These are phyloP conservation scores for Coreius guichenoti DNA, from an alignment of 2,797 vertebrate species.

Conservation along the genomic window DNA sequence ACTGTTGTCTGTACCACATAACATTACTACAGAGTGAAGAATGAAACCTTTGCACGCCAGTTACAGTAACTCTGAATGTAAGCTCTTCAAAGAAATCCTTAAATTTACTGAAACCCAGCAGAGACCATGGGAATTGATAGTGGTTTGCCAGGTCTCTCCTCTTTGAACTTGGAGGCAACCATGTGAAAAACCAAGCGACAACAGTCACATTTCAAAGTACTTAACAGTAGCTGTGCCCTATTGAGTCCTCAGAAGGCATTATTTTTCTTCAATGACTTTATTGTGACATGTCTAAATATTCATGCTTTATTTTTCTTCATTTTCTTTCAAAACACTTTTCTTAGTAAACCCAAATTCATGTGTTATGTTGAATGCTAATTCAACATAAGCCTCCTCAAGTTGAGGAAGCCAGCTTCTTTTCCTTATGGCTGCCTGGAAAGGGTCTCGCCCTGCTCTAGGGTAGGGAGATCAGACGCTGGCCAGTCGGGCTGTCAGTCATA, in stretches of 20 bases:
- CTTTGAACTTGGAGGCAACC: conserved; percentile 71
- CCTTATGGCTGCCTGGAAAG: conserved; percentile 34
- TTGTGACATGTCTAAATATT: conserved; percentile 41
- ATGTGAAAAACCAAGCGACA: conserved; percentile 61
- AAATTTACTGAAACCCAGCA: conserved; percentile 66
- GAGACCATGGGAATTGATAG: conserved; percentile 65
- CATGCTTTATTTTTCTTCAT: conserved; percentile 24
- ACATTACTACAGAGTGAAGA: conserved; percentile 69
- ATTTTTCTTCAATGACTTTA: conserved; percentile 61
- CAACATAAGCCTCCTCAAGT: conserved; percentile 35
- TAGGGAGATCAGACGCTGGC: conserved; percentile 71
- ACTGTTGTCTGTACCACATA: conserved; percentile 66
- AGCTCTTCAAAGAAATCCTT: conserved; percentile 73
- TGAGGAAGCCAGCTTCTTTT: conserved; percentile 44
- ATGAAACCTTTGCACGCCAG: conserved; percentile 71
- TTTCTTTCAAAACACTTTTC: conserved; percentile 17
- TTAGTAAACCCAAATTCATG: conserved; percentile 35
- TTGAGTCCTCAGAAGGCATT: conserved; percentile 66
- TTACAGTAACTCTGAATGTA: conserved; percentile 67
- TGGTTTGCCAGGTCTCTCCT: conserved; percentile 68
- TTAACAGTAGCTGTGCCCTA: conserved; percentile 80
- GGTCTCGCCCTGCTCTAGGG: conserved; percentile 66
- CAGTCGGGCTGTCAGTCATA: conserved; percentile 64
- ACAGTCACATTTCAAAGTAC: conserved; percentile 77
- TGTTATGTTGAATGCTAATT: no score